Evolutionary conservation across 2,797 vertebrate genomes (phyloP), one percentile per base, ranked within the genome.

Genomic region (Rhinichthys osculus): DNA sequence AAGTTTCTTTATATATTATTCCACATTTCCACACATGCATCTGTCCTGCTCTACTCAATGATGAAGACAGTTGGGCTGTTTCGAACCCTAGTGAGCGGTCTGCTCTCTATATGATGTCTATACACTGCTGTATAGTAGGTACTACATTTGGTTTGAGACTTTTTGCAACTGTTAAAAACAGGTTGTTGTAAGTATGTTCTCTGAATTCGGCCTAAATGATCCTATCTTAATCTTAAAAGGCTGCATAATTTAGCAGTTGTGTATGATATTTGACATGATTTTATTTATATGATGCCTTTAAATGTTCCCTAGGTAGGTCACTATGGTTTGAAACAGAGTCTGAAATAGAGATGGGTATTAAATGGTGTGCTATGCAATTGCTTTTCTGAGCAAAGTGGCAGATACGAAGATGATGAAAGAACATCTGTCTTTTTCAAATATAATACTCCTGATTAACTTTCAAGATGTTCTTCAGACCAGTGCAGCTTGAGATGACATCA

Each of bases 401-500:
- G 47, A 50, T 16, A 27, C 23, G 9, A 59, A 69, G 27, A 47
- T 33, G 40, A 23, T 71, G 50, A 72, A 82, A 59, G 50, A 59
- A 42, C 69, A 83, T 64, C 67, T 59, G 17, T 71, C 52, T 33
- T 73, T 83, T 11, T 33, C 70, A n/a, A 66, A 66, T 47, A n/a
- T 33, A 62, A 21, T 47, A 4, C 30, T 76, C 16, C 30, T 66
- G 82, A n/a, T 77, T 35, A 42, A 67, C 44, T 54, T 66, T 54
- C 52, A 72, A 83, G 72, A 77, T 84, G 82, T 40, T 77, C 72
- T 77, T 84, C 30, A 52, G 59, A 50, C 1, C 57, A 7, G 57
- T 66, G 21, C 77, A 42, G 77, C 57, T 72, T 42, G 38, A n/a
- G 38, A 84, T 84, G 72, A 80, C 42, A 42, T 66, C 62, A 27